Percentiles rank a stretch among this genome's conserved stretches.
Conservation (phyloP, 2,113 vertebrate species). For the Melozone crissalis region DNA sequence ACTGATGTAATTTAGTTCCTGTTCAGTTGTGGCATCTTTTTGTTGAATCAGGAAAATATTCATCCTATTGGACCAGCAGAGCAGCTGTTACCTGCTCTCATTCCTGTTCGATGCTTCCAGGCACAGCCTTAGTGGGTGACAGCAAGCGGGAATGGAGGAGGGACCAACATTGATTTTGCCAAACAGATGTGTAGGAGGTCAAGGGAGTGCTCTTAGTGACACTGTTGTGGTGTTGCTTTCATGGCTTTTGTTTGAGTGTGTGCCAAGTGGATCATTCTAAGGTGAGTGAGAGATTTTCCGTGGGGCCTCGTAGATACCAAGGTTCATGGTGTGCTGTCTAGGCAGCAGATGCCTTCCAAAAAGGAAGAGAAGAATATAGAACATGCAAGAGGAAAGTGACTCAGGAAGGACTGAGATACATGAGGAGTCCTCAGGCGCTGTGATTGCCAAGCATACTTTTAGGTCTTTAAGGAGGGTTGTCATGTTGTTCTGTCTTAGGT, state of each 20-base stretch:
- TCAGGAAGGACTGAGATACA: not conserved
- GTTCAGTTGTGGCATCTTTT: not conserved
- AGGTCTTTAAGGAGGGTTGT: too few species aligned
- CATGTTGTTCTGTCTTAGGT: fast-evolving
- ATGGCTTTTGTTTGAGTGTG: not conserved
- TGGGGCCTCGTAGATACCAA: not conserved
- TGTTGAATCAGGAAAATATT: not conserved
- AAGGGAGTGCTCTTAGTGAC: not conserved
- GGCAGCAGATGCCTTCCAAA: not conserved
- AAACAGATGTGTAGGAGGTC: too few species aligned
- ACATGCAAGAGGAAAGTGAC: not conserved
- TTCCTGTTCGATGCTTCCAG: not conserved
- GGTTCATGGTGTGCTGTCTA: not conserved
- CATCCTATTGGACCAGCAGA: not conserved
- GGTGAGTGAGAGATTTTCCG: not conserved
- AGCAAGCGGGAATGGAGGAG: not conserved
- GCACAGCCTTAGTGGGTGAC: not conserved
- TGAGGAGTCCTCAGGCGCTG: not conserved
- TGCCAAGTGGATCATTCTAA: not conserved
- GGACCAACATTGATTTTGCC: not conserved
- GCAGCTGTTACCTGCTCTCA: too few species aligned
- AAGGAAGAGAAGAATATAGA: not conserved
- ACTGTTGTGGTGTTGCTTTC: not conserved
- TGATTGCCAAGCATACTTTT: not conserved
- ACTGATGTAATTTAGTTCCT: not conserved